phyloP scores from a whole-genome alignment of 1,140 invertebrate species.

The Probaryconus sp. region DNA sequence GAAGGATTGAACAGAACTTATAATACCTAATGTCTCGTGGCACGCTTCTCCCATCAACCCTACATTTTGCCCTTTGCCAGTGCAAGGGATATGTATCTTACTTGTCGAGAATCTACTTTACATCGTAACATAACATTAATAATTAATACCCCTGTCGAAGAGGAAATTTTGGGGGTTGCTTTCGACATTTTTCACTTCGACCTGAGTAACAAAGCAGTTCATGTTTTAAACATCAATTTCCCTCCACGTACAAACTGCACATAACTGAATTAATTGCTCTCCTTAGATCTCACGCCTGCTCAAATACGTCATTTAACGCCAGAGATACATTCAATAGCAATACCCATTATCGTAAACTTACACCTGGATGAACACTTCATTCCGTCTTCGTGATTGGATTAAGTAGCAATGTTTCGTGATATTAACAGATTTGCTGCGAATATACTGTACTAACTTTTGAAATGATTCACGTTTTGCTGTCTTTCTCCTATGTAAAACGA shows the following conservation, averaged over 20 bases:
- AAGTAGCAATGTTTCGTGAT: slow-evolving; percentile 47
- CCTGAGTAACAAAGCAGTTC: slow-evolving; percentile 10
- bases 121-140: slow-evolving; percentile 55
- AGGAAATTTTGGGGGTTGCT: slow-evolving; percentile 10
- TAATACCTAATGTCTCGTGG: slow-evolving; percentile 71
- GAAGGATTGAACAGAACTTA: slow-evolving; percentile 75
- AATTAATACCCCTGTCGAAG: slow-evolving; percentile 25
- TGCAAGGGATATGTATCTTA: slow-evolving; percentile 40
- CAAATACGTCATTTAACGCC: slow-evolving; percentile 61
- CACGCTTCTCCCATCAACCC: slow-evolving; percentile 62
- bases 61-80: slow-evolving; percentile 27
- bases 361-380: slow-evolving; percentile 61
- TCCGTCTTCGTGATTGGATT: slow-evolving; percentile 64
- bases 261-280: slow-evolving; percentile 49
- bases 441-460: slow-evolving; percentile 14
- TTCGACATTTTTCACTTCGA: slow-evolving; percentile 21
- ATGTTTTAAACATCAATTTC: slow-evolving; percentile 38
- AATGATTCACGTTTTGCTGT: no score
- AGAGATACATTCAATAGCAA: slow-evolving; percentile 64
- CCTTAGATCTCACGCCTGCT: slow-evolving; percentile 35
- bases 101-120: slow-evolving; percentile 48
- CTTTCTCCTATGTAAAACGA: no score
- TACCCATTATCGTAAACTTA: slow-evolving; percentile 67
- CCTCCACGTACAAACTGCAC: slow-evolving; percentile 35
- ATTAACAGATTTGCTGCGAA: slow-evolving; percentile 35